Base-by-base conservation (phyloP, 1,140 invertebrate species). In the Drosophila insularis region DNA sequence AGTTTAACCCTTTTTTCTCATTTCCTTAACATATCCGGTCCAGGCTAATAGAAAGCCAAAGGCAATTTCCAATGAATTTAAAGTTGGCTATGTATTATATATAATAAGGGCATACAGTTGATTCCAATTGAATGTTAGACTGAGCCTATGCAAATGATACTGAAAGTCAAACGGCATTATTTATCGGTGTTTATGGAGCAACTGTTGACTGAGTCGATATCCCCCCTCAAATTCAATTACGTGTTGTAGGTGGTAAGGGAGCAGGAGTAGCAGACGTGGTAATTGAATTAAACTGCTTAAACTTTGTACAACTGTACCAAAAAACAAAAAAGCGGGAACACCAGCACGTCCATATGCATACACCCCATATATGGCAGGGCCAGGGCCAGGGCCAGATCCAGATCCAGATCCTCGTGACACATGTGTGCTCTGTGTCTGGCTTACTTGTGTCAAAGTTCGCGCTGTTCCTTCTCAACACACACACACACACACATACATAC, bases 261-360 rank as follows among this genome's bases (percentile, higher is more conserved):
- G 67, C 59, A 14, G 5, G 11, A 61, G 19, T 14, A 32, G 61
- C 74, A 82, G 74, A 79, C 75, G 53, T 78, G 65, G 67, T 86
- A 81, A 86, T 86, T 87, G 73, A 86, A 86, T 86, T 86, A 82
- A 79, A 87, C 80, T 87, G 82, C 77, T 70, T 54, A 67, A 68
- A 85, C 74, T 85, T 86, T 50, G 56, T 46, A 32, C 65, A 62
- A 74, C 68, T 78, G 71, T 74, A 78, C 71, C 73, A 67, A 81
- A 71, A 59, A 61, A 6, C 7, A 21, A 50, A 50, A 50, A 17
- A 4, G 17, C 19, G 43, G 14, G 14, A 17, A 19, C 10, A 10
- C 8, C 43, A 50, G 6, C 43, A 21, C 43, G 17, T 8, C 17
- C 43, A 50, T 10, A 50, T 10, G 43, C 19, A 21, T 50, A 21